Evolutionary conservation across 2,888 invertebrate genomes (phyloP), one percentile per base, ranked within the genome.

Genomic region (Lasioglossum lativentre): DNA sequence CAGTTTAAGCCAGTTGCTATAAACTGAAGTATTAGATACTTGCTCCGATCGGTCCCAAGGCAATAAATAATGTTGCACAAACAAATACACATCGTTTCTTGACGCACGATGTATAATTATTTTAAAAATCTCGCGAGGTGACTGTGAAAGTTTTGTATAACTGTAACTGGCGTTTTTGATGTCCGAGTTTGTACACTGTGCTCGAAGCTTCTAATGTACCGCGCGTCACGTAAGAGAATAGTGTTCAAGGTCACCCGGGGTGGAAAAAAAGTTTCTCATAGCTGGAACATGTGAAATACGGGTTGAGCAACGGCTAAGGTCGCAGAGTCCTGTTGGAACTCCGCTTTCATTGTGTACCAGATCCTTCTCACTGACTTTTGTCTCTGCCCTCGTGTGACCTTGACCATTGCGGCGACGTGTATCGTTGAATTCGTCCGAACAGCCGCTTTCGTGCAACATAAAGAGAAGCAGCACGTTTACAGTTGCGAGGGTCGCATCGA

Each of bases 281-380:
- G 34, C 34, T 52, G 10, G 47, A 52, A 73, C 73, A 34, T n/a
- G 34, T 73, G 73, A 34, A 47, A 73, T 34, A 38, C 47, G 47
- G 47, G 30, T 73, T 23, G 34, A 52, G 73, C 47, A 47, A 73
- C 47, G 73, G 45, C 73, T 73, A n/a, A 73, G 47, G 73, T 73
- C 73, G 34, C 47, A 14, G 42, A 73, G 73, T 52, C 30, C 71
- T 45, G 47, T 52, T 73, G 47, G 47, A 73, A 73, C 34, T 52
- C 73, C 30, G 73, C 73, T 73, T 73, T 73, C 34, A 52, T 47
- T 73, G 73, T 73, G 47, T 52, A 73, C 47, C 73, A 52, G 47
- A 23, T 73, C 73, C 34, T 47, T 34, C 34, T 73, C 34, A 34
- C 47, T 52, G 47, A 45, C 73, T 73, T 73, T 73, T 30, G 73